Evolutionary conservation across 2,797 vertebrate genomes (phyloP), one percentile per base, ranked within the genome.

Genomic region (Fistularia tabacaria): DNA sequence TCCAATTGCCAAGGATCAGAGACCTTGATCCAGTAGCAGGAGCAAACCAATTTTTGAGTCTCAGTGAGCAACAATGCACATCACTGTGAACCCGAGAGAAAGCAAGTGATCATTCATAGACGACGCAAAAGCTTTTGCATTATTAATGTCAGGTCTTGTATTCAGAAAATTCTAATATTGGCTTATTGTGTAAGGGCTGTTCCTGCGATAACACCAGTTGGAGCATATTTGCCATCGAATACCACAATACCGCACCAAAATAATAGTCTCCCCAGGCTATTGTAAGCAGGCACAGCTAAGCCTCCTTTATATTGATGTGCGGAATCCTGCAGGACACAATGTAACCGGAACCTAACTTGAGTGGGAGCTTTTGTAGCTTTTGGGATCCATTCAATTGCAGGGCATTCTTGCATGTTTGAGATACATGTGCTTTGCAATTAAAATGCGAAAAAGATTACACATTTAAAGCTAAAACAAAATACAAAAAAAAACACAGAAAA

Each of bases 341-440:
- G 70, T 60, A 77, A 68, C 51, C 59, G 69, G 66, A 81, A 65
- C 76, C 54, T 62, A 51, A 49, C 64, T 58, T 82, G 58, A 77
- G 49, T 76, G 42, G 38, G 45, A 50, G 63, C 62, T 73, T 85
- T 80, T 73, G 73, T 58, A 52, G 50, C 75, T 63, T 57, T 57
- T 51, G 76, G 80, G 75, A 70, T 44, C 36, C 58, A 69, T 85
- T 84, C 78, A 79, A 83, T 82, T 79, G 81, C 43, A 51, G 57
- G 7, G 6, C 71, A 71, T 78, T 72, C 59, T 59, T 54, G 36
- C 68, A 54, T 71, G 59, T 76, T 72, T 53, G 62, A 69, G 58
- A 61, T 61, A 48, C 63, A 54, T 48, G 60, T 9, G 1, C 57
- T 25, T 75, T 74, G 51, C 13, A 7, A 13, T 76, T 74, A 61